Percentiles rank a stretch among this genome's conserved stretches.
Evolutionary conservation across 2,888 invertebrate genomes (phyloP).

Genomic region (Cephus rjabovi): DNA sequence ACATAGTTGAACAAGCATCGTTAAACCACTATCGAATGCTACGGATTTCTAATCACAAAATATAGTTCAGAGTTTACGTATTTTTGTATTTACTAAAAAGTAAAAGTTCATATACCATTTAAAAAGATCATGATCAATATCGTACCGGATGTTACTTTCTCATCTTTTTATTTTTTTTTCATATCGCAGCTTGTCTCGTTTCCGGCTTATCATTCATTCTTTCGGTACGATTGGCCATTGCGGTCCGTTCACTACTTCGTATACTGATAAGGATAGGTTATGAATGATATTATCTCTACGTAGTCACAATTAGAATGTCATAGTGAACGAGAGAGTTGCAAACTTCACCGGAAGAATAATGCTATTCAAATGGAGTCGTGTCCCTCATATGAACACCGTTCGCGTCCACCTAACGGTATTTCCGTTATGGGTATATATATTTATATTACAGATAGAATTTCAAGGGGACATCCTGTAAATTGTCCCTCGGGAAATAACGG

Average conservation of each 20-base stretch:
- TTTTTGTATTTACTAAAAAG: background rate
- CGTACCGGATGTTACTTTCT: background rate
- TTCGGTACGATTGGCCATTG: background rate
- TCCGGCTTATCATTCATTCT: background rate
- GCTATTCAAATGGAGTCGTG: constrained; percentile 13
- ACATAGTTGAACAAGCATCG: background rate
- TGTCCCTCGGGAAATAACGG: background rate
- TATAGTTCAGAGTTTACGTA: background rate
- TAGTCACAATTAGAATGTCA: constrained; percentile 1
- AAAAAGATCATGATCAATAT: background rate
- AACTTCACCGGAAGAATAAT: constrained; percentile 20
- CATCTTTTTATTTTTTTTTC: background rate
- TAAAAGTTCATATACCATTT: too few relatives aligned
- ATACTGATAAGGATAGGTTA: constrained; percentile 23
- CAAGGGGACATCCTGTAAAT: background rate
- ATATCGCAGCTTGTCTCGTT: background rate
- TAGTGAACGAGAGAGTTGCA: constrained; percentile 6
- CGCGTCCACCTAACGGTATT: background rate
- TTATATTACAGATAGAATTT: background rate
- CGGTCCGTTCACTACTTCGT: constrained; percentile 13
- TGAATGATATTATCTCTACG: constrained; percentile 20
- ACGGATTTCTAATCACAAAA: background rate
- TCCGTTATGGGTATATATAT: background rate
- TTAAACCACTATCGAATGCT: background rate
- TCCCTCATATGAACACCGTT: constrained; percentile 9